Percentiles rank a stretch among this genome's conserved stretches.
These are phyloP conservation scores for Netelia inedita DNA, from an alignment of 2,888 invertebrate genomes.

Conservation along the genomic window DNA sequence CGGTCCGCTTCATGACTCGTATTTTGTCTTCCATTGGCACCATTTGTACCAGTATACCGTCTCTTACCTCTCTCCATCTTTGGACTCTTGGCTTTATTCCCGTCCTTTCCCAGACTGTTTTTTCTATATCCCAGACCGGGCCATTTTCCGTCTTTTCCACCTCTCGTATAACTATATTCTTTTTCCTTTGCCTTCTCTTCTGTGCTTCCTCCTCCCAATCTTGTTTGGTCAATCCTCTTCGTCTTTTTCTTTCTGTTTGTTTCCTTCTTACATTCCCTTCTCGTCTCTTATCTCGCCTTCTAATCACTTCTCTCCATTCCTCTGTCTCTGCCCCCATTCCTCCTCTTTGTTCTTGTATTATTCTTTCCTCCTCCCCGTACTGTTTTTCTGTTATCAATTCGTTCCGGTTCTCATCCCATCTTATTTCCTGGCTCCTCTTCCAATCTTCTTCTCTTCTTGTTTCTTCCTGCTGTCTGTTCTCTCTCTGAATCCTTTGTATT, in stretches of 20 bases:
- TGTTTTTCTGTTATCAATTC: not conserved
- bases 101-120: conserved; percentile 3
- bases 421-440: not conserved
- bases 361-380: not conserved
- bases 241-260: not conserved
- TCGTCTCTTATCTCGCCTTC: not conserved
- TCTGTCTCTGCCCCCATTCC: not conserved
- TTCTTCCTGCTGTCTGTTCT: not conserved
- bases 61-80: not conserved
- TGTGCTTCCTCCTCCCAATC: not conserved
- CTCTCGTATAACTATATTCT: not conserved
- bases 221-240: not conserved
- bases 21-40: not conserved
- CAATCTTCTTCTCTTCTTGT: not conserved
- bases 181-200: not conserved
- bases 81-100: not conserved
- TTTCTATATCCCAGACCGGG: not conserved
- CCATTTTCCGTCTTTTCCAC: not conserved
- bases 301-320: not conserved
- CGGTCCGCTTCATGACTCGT: not conserved
- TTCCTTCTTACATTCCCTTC: not conserved
- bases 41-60: not conserved
- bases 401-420: not conserved
- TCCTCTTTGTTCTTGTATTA: not conserved
- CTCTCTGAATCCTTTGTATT: not conserved